These are phyloP conservation scores for Vulpes ferrilata DNA, from an alignment of 2,113 vertebrate genomes.

Conservation along the genomic window DNA sequence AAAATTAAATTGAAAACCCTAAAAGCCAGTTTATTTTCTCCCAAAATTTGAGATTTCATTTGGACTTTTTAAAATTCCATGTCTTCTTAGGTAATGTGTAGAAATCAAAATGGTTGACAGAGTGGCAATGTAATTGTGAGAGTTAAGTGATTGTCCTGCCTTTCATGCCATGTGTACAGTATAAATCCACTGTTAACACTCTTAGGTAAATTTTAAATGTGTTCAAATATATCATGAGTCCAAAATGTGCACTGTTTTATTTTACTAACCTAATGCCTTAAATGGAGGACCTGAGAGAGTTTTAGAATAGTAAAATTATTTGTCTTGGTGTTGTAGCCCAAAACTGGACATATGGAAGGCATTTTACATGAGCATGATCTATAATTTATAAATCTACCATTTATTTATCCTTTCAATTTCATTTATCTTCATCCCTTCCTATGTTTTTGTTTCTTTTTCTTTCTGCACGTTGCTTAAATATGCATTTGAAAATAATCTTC, in stretches of 20 bases:
- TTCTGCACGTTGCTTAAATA: conserved; percentile 76
- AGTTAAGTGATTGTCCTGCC: not conserved
- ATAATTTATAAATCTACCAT: conserved; percentile 43
- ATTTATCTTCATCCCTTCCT: conserved; percentile 43
- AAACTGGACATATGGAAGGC: conserved; percentile 46
- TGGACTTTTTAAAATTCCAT: conserved; percentile 22
- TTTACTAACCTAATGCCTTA: conserved; percentile 64
- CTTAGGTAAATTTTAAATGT: conserved; percentile 38
- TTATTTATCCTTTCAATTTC: conserved; percentile 78
- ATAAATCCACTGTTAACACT: not conserved
- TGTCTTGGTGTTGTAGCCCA: conserved; percentile 57
- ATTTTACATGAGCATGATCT: conserved; percentile 67
- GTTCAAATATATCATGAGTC: conserved; percentile 30
- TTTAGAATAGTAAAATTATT: conserved; percentile 65
- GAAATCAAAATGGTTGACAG: conserved; percentile 16
- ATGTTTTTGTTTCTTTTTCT: conserved; percentile 72
- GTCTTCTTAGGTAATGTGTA: not conserved
- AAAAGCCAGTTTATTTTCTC: conserved; percentile 42
- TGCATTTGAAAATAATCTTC: conserved; percentile 81
- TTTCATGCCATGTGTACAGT: not conserved
- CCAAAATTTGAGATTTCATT: conserved; percentile 32
- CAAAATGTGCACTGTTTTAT: conserved; percentile 66
- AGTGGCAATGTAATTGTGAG: not conserved
- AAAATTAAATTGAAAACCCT: conserved; percentile 31
- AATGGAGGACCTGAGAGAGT: conserved; percentile 79